Evolutionary conservation across 2,888 invertebrate species (phyloP).

Genomic region (Papilio protenor): DNA sequence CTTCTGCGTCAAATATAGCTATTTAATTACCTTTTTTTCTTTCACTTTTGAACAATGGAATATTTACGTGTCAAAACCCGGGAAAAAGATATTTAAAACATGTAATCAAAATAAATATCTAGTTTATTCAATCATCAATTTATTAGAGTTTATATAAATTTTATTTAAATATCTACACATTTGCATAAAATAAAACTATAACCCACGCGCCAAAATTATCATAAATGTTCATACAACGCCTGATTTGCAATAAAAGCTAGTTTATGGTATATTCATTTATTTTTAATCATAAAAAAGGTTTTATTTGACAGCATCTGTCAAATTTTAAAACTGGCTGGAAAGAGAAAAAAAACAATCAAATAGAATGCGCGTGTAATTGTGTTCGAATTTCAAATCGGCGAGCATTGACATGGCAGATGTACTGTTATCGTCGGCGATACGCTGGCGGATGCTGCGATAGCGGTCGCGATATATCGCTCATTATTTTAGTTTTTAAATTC

Average conservation of each 20-base stretch:
- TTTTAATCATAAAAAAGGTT: slow-evolving; percentile 6
- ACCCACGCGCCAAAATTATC: slow-evolving; percentile 11
- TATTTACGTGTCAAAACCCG: neutral
- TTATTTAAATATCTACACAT: neutral
- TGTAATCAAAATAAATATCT: neutral
- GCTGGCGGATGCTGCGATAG: slow-evolving; percentile 75
- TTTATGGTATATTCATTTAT: neutral
- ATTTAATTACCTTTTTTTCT: neutral
- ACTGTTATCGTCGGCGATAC: slow-evolving; percentile 64
- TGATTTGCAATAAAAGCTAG: neutral
- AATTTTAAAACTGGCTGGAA: slow-evolving; percentile 29
- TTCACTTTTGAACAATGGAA: neutral
- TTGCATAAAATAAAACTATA: neutral
- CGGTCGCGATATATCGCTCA: slow-evolving; percentile 60
- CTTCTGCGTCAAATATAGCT: neutral
- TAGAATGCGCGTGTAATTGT: slow-evolving; percentile 41
- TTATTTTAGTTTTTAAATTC: slow-evolving; percentile 77
- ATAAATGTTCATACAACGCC: slow-evolving; percentile 7
- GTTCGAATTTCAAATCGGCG: slow-evolving; percentile 54
- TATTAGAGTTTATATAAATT: slow-evolving; percentile 3
- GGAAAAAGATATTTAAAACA: neutral
- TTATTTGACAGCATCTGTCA: slow-evolving; percentile 31
- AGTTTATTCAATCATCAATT: neutral
- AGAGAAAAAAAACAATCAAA: slow-evolving; percentile 37
- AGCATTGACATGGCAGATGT: slow-evolving; percentile 71